Evolutionary conservation across 2,113 vertebrate genomes (phyloP).

Genomic region (Salminus brasiliensis): DNA sequence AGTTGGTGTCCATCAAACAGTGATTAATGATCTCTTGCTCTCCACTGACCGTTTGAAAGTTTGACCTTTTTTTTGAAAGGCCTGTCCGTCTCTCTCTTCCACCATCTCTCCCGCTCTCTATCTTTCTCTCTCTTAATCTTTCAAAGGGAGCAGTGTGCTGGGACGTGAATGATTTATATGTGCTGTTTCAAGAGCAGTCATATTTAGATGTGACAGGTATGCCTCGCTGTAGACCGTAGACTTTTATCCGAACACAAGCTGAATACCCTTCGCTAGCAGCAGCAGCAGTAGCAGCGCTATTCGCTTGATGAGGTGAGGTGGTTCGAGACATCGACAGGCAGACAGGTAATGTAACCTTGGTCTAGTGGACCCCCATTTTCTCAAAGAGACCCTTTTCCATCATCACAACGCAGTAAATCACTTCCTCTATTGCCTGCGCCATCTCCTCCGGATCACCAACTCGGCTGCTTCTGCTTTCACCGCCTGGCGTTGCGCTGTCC

Average conservation of each 20-base stretch:
- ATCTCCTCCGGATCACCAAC: slow-evolving; percentile 5
- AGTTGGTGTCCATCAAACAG: slow-evolving; percentile 37
- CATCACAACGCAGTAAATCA: slow-evolving; percentile 33
- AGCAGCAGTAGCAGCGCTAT: slow-evolving; percentile 2
- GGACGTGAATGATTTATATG: slow-evolving; percentile 43
- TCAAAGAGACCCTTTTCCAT: slow-evolving; percentile 24
- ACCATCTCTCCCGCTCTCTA: not conserved
- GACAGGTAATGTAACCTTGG: slow-evolving; percentile 27
- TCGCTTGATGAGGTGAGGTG: slow-evolving; percentile 2
- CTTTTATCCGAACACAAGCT: slow-evolving; percentile 21
- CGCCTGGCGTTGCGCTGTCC: not conserved
- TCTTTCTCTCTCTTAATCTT: not conserved
- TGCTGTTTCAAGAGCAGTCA: slow-evolving; percentile 26
- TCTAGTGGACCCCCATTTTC: not conserved
- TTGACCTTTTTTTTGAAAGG: slow-evolving; percentile 48
- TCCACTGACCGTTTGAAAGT: slow-evolving; percentile 26
- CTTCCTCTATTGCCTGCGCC: slow-evolving; percentile 1
- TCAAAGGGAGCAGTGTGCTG: slow-evolving; percentile 11
- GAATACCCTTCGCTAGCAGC: slow-evolving; percentile 11
- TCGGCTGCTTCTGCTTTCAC: not conserved
- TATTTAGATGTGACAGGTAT: slow-evolving; percentile 31
- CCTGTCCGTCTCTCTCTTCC: slow-evolving; percentile 20
- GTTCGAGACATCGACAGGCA: slow-evolving; percentile 18
- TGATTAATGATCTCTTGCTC: slow-evolving; percentile 50
- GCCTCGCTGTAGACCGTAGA: slow-evolving; percentile 13